These are phyloP conservation scores for Pseudonaja textilis DNA, from an alignment of 2,113 vertebrate genomes.

Conservation along the genomic window DNA sequence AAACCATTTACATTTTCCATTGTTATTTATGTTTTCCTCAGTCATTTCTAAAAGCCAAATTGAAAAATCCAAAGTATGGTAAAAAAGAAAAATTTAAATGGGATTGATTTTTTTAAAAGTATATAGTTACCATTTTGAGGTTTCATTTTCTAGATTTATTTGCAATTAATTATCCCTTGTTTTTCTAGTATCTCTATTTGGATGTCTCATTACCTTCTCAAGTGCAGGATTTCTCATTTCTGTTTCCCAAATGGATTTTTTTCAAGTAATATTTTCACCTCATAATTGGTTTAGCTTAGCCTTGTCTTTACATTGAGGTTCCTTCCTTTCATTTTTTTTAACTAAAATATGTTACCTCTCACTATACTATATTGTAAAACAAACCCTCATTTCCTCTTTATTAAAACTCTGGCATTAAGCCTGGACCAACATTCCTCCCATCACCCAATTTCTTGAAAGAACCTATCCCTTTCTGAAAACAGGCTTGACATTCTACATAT, in stretches of 20 bases:
- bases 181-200: background rate
- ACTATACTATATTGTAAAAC: background rate
- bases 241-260: background rate
- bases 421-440: background rate
- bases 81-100: slow-evolving; percentile 32
- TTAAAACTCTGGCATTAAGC: background rate
- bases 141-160: background rate
- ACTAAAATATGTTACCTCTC: background rate
- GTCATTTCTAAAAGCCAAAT: slow-evolving; percentile 23
- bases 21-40: slow-evolving; percentile 21
- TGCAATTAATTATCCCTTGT: background rate
- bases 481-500: background rate
- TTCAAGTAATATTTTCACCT: background rate
- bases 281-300: background rate
- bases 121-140: slow-evolving; percentile 15
- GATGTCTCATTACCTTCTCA: background rate
- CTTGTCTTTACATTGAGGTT: background rate
- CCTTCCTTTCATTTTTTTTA: background rate
- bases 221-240: background rate
- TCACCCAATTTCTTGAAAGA: background rate
- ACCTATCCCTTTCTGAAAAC: background rate
- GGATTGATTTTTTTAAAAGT: slow-evolving; percentile 2
- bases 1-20: slow-evolving; percentile 31
- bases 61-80: slow-evolving; percentile 24
- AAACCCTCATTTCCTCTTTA: background rate